These are phyloP conservation scores for Pediacus dermestoides DNA, from an alignment of 2,888 invertebrate genomes.

Conservation along the genomic window DNA sequence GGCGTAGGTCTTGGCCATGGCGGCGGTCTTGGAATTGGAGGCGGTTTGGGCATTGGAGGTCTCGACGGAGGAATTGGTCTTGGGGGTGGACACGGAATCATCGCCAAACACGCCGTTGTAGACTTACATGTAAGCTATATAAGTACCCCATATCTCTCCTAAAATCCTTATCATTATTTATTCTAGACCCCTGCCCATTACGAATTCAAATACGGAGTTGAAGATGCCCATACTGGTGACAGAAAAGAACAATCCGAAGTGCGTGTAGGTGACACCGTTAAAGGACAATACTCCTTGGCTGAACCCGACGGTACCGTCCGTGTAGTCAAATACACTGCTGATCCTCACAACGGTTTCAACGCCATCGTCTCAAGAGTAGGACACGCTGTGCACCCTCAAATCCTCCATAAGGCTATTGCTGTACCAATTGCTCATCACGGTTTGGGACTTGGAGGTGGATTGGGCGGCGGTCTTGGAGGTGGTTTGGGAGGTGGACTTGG, in stretches of 20 bases:
- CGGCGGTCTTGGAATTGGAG: neutral
- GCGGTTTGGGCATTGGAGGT: neutral
- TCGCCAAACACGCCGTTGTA: slow-evolving; percentile 13
- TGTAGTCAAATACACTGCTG: slow-evolving; percentile 62
- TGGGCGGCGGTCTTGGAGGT: no score
- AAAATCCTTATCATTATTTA: neutral
- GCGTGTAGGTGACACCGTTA: slow-evolving; percentile 57
- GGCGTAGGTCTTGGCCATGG: slow-evolving; percentile 11
- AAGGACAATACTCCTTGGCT: slow-evolving; percentile 59
- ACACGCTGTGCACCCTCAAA: slow-evolving; percentile 54
- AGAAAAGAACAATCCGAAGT: slow-evolving; percentile 54
- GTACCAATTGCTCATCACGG: neutral
- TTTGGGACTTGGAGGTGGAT: slow-evolving; percentile 3
- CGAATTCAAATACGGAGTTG: slow-evolving; percentile 54
- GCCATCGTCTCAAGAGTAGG: slow-evolving; percentile 46
- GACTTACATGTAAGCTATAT: slow-evolving; percentile 14
- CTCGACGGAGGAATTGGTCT: neutral
- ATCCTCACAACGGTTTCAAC: slow-evolving; percentile 54
- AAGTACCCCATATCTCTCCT: neutral
- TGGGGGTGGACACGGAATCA: slow-evolving; percentile 2
- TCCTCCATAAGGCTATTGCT: slow-evolving; percentile 5
- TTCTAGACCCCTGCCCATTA: slow-evolving; percentile 30
- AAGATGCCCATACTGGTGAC: slow-evolving; percentile 57
- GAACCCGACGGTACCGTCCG: slow-evolving; percentile 60
- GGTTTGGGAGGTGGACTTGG: neutral